Conservation (phyloP, 2,113 vertebrate genomes). For the Pristiophorus japonicus region DNA sequence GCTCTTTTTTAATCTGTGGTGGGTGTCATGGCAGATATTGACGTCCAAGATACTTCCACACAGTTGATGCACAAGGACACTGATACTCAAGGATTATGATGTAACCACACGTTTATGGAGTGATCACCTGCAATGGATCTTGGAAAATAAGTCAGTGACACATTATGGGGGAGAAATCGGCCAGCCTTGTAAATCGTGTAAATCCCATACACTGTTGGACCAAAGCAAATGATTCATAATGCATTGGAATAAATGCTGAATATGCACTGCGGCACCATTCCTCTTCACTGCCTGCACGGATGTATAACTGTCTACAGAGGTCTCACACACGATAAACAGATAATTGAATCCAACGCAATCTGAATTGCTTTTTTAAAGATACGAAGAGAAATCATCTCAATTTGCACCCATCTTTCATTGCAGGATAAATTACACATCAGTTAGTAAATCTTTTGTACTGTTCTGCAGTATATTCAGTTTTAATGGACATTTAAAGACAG, state of each 20-base stretch:
- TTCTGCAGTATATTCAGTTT: not conserved
- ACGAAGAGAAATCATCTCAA: not conserved
- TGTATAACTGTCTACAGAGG: not conserved
- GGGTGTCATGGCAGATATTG: not conserved
- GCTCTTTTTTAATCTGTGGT: not conserved
- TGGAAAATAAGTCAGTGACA: not conserved
- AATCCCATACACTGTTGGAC: not conserved
- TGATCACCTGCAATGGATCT: not conserved
- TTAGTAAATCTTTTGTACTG: not conserved
- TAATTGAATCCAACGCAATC: not conserved
- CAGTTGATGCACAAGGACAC: not conserved
- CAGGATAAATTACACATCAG: not conserved
- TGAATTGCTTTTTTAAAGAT: not conserved
- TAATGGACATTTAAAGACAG: not conserved
- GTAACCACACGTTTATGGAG: not conserved
- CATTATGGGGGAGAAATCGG: no score
- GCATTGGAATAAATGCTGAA: slow-evolving; percentile 2
- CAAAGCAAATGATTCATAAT: not conserved
- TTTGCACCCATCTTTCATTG: not conserved
- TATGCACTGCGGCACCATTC: not conserved
- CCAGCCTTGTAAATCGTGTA: no score
- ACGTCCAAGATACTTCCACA: not conserved
- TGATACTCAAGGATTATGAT: not conserved
- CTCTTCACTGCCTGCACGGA: not conserved
- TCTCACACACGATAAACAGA: not conserved